Percentiles rank a stretch among this genome's conserved stretches.
Evolutionary conservation across 2,113 vertebrate genomes (phyloP).

Genomic region (Chroicocephalus ridibundus): DNA sequence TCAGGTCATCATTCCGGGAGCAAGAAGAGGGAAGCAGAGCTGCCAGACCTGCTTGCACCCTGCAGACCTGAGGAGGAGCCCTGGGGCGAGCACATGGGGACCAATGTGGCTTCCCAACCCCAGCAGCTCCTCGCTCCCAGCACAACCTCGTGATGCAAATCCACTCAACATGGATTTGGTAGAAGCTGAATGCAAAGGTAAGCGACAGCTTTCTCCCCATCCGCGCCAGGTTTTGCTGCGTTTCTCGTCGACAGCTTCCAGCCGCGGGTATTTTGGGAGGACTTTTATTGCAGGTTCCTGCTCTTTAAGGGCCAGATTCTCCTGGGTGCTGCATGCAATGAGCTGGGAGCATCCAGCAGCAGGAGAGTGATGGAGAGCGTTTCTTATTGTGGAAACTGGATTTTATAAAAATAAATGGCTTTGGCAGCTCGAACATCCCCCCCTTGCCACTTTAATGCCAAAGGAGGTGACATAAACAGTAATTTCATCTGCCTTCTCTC

Average conservation of each 20-base stretch:
- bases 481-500: neutral
- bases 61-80: neutral
- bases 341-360: neutral
- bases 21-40: neutral
- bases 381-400: neutral
- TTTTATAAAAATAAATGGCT: neutral
- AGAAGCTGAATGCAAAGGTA: neutral
- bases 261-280: neutral
- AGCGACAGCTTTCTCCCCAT: neutral
- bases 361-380: neutral
- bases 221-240: neutral
- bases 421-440: neutral
- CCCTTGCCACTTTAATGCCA: neutral
- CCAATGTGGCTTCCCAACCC: neutral
- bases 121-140: neutral
- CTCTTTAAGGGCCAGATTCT: neutral
- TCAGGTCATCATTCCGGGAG: neutral
- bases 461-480: neutral
- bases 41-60: neutral
- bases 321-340: neutral
- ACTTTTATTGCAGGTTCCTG: neutral
- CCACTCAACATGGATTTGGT: neutral
- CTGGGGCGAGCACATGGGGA: neutral
- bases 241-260: neutral
- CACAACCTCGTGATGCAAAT: neutral